phyloP scores from a whole-genome alignment of 2,888 invertebrate species.

The Aradus depressus region DNA sequence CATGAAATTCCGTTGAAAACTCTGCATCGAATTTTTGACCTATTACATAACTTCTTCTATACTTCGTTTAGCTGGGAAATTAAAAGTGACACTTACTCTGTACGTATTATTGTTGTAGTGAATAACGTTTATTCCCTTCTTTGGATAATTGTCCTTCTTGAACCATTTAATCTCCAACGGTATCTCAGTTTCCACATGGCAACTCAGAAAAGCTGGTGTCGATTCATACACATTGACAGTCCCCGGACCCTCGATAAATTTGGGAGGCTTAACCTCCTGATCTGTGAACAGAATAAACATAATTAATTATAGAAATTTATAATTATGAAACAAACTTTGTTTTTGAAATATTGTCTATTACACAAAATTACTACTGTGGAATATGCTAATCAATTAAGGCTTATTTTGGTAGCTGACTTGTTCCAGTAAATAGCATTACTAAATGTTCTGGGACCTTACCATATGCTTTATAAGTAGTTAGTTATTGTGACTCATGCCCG shows the following conservation, averaged over 20 bases:
- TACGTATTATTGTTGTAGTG: constrained; percentile 14
- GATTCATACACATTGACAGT: constrained; percentile 9
- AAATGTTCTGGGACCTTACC: background rate
- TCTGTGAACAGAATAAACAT: background rate
- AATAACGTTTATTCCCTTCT: background rate
- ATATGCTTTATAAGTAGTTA: no score
- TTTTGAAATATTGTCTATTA: background rate
- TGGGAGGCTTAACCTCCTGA: constrained; percentile 14
- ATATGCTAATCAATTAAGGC: background rate
- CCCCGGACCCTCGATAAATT: constrained; percentile 10
- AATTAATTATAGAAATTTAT: background rate
- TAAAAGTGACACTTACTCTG: background rate
- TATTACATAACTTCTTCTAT: no score
- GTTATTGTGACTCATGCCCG: no score
- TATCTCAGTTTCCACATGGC: constrained; percentile 10
- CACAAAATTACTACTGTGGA: background rate
- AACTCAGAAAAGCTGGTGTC: background rate
- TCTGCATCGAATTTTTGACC: no score
- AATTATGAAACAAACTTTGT: background rate
- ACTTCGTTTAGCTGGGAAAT: no score
- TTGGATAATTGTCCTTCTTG: constrained; percentile 10
- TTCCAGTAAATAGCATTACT: no score
- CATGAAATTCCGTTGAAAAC: no score
- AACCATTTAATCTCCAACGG: constrained; percentile 13
- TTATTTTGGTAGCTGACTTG: no score